Conservation (phyloP, 1,140 invertebrate species). For the Drosophila parabipectinata region DNA sequence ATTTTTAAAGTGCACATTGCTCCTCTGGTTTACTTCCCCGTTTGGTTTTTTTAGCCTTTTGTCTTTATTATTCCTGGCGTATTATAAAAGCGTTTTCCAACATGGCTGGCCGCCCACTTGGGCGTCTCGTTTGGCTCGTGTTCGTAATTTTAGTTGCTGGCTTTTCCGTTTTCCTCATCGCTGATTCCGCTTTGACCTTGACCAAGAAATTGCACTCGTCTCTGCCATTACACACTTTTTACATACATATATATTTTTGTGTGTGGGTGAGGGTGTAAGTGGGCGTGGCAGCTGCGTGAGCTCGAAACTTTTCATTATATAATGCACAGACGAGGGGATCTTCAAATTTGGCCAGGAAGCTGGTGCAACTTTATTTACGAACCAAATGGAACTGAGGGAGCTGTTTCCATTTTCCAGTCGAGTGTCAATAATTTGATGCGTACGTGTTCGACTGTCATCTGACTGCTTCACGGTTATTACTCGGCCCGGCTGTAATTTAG, state of each 20-base stretch:
- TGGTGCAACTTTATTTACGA: conserved; percentile 28
- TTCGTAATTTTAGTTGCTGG: conserved; percentile 40
- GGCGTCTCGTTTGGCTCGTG: conserved; percentile 40
- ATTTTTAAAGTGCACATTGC: conserved; percentile 5
- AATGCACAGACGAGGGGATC: conserved; percentile 24
- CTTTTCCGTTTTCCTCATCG: conserved; percentile 23
- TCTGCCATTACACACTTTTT: not conserved
- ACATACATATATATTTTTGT: not conserved
- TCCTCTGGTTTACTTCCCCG: not conserved
- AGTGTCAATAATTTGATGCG: conserved; percentile 55
- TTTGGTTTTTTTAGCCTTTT: not conserved
- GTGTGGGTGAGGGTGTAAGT: conserved; percentile 2
- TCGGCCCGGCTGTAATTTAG: conserved; percentile 42
- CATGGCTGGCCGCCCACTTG: conserved; percentile 41
- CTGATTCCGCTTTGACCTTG: conserved; percentile 58
- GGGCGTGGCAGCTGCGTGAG: conserved; percentile 49
- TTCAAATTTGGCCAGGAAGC: conserved; percentile 39
- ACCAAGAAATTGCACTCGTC: conserved; percentile 53
- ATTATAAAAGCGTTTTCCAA: conserved; percentile 42
- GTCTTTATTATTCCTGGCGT: conserved; percentile 6
- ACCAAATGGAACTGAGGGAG: conserved; percentile 12
- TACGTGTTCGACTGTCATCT: conserved; percentile 50
- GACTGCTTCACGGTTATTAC: conserved; percentile 36
- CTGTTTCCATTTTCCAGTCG: conserved; percentile 9
- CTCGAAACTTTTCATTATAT: conserved; percentile 58